phyloP scores from a whole-genome alignment of 2,113 vertebrate genomes.

The Thryonomys swinderianus region DNA sequence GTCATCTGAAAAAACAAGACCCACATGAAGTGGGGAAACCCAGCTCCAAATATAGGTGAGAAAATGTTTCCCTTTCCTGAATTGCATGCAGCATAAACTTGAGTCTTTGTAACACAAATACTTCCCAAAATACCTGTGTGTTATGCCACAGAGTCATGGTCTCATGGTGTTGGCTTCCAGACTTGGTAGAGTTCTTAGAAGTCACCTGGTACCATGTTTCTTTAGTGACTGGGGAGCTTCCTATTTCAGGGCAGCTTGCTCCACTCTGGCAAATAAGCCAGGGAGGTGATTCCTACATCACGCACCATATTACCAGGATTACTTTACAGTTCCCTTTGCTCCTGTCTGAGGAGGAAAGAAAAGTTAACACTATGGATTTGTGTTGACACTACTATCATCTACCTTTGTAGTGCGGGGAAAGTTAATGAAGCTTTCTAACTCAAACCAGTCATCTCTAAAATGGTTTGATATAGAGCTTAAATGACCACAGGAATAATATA shows the following conservation, averaged over 20 bases:
- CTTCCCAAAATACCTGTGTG: not conserved
- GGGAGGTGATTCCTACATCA: not conserved
- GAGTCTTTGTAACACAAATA: not conserved
- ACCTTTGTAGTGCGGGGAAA: not conserved
- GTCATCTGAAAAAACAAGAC: constrained; percentile 27
- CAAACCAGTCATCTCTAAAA: not conserved
- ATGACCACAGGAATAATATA: not conserved
- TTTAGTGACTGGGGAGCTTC: not conserved
- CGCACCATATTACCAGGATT: not conserved
- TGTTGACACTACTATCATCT: not conserved
- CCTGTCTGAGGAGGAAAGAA: not conserved
- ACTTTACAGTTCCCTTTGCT: not conserved
- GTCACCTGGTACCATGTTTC: no score
- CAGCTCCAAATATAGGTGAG: constrained; percentile 45
- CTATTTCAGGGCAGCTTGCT: not conserved
- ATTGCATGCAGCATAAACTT: not conserved
- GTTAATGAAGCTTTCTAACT: not conserved
- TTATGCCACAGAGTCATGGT: no score
- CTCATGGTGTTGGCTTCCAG: not conserved
- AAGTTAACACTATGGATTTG: not conserved
- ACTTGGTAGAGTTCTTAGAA: not conserved
- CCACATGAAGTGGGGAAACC: constrained; percentile 31
- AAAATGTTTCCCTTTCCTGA: constrained; percentile 36
- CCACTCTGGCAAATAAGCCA: not conserved
- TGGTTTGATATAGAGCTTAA: not conserved